These are phyloP conservation scores for Caenorhabditis uteleia DNA, from an alignment of 2,888 invertebrate genomes.

Conservation along the genomic window DNA sequence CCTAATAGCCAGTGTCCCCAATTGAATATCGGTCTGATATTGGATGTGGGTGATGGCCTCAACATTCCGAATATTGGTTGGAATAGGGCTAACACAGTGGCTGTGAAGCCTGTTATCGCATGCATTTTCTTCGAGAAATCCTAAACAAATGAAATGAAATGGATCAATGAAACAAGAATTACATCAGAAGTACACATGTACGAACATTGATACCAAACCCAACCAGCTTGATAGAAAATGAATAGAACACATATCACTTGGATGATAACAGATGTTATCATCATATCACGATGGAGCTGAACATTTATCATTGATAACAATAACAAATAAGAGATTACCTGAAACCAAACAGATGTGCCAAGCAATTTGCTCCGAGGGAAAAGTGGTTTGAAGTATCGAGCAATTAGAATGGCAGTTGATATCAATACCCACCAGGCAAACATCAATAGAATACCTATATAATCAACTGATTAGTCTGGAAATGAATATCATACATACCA, in stretches of 20 bases:
- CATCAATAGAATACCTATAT: constrained; percentile 48
- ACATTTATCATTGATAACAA: constrained; percentile 2
- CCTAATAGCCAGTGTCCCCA: constrained; percentile 58
- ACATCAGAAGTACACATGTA: constrained; percentile 54
- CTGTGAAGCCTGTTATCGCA: constrained; percentile 29
- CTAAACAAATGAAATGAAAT: constrained; percentile 5
- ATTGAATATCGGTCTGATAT: constrained; percentile 47
- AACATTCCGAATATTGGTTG: constrained; percentile 51
- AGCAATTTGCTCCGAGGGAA: constrained; percentile 51
- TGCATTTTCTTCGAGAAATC: constrained; percentile 40
- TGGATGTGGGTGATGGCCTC: constrained; percentile 50
- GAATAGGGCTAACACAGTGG: constrained; percentile 42
- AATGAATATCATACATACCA: constrained; percentile 21
- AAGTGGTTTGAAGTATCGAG: constrained; percentile 58
- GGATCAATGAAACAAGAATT: not conserved
- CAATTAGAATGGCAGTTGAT: constrained; percentile 55
- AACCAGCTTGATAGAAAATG: constrained; percentile 57
- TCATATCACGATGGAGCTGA: constrained; percentile 54
- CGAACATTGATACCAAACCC: constrained; percentile 59
- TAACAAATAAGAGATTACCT: constrained; percentile 20
- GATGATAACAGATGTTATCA: constrained; percentile 44
- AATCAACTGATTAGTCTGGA: not conserved
- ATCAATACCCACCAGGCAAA: constrained; percentile 58
- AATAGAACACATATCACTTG: constrained; percentile 50
- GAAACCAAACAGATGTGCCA: constrained; percentile 59